Evolutionary conservation across 2,888 invertebrate species (phyloP).

Genomic region (Leucozona laternaria): DNA sequence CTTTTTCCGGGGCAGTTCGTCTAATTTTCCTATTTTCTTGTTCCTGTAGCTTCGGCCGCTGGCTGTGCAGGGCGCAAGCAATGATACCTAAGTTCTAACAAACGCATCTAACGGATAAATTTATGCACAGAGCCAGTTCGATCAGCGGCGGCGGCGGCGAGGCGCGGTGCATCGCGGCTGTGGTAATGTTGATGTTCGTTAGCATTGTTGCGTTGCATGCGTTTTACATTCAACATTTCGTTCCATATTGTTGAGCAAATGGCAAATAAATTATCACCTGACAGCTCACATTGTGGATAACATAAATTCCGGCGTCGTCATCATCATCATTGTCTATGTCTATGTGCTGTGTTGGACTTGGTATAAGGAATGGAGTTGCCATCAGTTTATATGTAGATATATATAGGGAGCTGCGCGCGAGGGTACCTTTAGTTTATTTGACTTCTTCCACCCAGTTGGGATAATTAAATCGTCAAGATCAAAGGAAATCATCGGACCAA

Average conservation of each 20-base stretch:
- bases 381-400: not conserved
- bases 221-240: constrained; percentile 61
- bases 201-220: constrained; percentile 73
- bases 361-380: constrained; percentile 5
- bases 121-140: constrained; percentile 52
- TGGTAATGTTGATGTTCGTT: constrained; percentile 55
- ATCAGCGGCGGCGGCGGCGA: not conserved
- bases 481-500: constrained; percentile 70
- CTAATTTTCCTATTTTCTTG: constrained; percentile 47
- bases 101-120: constrained; percentile 70
- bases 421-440: constrained; percentile 41
- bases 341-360: constrained; percentile 19
- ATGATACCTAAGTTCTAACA: constrained; percentile 28
- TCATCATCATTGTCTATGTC: constrained; percentile 22
- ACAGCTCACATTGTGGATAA: constrained; percentile 75
- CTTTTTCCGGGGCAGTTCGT: constrained; percentile 40
- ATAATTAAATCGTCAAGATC: constrained; percentile 76
- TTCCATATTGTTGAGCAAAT: constrained; percentile 76
- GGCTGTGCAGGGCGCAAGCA: not conserved
- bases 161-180: not conserved
- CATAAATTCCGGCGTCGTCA: constrained; percentile 74
- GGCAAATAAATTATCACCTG: constrained; percentile 76
- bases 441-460: constrained; percentile 61
- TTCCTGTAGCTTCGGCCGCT: constrained; percentile 34
- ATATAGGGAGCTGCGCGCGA: constrained; percentile 10